These are phyloP conservation scores for Lepidurus apus DNA, from an alignment of 1,140 invertebrate species.

Conservation along the genomic window DNA sequence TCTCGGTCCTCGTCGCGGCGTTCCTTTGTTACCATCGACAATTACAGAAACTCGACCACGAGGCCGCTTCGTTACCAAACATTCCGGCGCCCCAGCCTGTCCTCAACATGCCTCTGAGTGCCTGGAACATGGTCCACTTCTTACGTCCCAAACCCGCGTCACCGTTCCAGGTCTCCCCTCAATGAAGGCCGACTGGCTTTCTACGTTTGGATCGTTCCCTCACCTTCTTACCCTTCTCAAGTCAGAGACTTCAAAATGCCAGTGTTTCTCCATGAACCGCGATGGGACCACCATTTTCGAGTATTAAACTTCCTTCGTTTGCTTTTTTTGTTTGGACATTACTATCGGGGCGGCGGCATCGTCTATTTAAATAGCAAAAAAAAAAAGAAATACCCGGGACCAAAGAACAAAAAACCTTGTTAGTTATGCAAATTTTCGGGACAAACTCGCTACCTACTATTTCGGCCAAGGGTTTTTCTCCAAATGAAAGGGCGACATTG, in stretches of 20 bases:
- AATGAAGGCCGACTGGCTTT: neutral
- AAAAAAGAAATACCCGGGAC: neutral
- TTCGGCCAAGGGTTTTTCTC: neutral
- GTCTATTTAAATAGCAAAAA: neutral
- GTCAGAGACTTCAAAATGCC: constrained; percentile 13
- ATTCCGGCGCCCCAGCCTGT: constrained; percentile 25
- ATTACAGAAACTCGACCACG: constrained; percentile 31
- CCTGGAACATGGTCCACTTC: constrained; percentile 33
- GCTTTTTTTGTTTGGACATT: neutral
- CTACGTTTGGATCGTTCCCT: neutral
- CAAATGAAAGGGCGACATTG: neutral
- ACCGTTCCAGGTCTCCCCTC: neutral
- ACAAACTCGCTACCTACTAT: neutral
- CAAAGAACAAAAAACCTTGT: neutral
- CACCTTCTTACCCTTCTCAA: neutral
- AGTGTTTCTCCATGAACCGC: neutral
- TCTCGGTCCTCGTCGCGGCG: constrained; percentile 47
- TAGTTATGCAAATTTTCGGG: neutral
- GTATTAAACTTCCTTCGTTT: neutral
- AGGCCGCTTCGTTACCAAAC: constrained; percentile 24
- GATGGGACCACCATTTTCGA: neutral
- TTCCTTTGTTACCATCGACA: constrained; percentile 41
- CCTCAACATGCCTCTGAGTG: constrained; percentile 25
- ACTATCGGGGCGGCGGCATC: neutral
- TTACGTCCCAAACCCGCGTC: neutral